A percentile compares a stretch with the other conserved stretches of the same genome.
These are phyloP conservation scores for Acanthisitta chloris DNA, from an alignment of 2,113 vertebrate species.

Conservation along the genomic window DNA sequence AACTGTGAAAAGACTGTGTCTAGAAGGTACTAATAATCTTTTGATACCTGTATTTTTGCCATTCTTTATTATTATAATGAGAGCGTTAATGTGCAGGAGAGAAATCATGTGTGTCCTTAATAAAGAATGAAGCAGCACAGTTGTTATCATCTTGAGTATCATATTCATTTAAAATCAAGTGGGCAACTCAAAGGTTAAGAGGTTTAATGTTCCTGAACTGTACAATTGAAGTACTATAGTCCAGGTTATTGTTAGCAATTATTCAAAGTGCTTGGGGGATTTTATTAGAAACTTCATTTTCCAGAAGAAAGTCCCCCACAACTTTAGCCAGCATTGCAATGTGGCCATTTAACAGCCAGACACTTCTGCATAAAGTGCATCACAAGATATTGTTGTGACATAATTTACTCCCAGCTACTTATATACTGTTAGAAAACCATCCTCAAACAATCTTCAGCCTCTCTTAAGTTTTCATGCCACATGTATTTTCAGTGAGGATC, in stretches of 20 bases:
- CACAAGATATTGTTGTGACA: not conserved
- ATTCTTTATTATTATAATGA: constrained; percentile 66
- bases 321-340: not conserved
- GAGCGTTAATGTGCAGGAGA: constrained; percentile 17
- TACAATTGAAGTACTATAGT: constrained; percentile 56
- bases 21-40: constrained; percentile 55
- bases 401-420: not conserved
- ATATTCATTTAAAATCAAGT: constrained; percentile 72
- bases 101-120: constrained; percentile 62
- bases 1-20: constrained; percentile 37
- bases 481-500: not conserved
- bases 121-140: constrained; percentile 51
- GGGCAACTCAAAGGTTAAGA: constrained; percentile 74
- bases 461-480: not conserved
- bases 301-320: not conserved
- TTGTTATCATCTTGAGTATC: constrained; percentile 67
- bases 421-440: not conserved
- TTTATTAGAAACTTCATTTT: constrained; percentile 45
- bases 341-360: not conserved
- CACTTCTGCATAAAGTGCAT: not conserved
- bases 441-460: not conserved
- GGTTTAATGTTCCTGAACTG: constrained; percentile 70
- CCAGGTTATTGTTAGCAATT: constrained; percentile 69
- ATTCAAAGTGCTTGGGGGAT: constrained; percentile 9
- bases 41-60: constrained; percentile 61